These are phyloP conservation scores for Sipha flava DNA, from an alignment of 1,140 invertebrate genomes.

Conservation along the genomic window DNA sequence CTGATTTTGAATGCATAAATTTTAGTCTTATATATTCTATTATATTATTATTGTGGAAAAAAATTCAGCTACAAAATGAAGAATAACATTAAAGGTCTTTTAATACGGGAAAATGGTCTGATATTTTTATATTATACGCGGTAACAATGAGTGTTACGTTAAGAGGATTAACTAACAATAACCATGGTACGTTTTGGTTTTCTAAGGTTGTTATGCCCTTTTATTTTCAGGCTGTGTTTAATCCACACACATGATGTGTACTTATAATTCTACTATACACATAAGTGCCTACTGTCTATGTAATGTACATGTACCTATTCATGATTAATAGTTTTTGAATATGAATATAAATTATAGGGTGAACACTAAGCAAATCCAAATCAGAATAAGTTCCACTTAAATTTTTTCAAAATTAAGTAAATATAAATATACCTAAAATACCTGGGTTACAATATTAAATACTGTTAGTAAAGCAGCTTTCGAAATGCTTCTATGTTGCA, in stretches of 20 bases:
- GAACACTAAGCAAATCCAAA: no score
- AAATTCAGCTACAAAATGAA: background rate
- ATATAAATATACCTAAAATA: no score
- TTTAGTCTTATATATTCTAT: background rate
- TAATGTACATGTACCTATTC: no score
- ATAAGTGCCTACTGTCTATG: no score
- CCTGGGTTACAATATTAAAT: no score
- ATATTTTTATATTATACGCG: background rate
- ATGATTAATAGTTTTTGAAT: no score
- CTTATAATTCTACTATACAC: background rate
- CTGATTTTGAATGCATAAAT: slow-evolving; percentile 5
- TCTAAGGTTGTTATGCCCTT: background rate
- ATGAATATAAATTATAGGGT: no score
- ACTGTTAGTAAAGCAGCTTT: no score
- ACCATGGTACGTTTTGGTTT: slow-evolving; percentile 3
- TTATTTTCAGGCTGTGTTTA: background rate
- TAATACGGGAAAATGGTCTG: slow-evolving; percentile 3
- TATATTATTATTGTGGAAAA: background rate
- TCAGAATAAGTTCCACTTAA: no score
- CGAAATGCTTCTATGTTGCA: no score
- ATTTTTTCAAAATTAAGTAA: no score
- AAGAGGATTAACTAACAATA: slow-evolving; percentile 26
- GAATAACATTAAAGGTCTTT: background rate
- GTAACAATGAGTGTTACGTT: slow-evolving; percentile 23
- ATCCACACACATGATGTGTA: background rate